Conservation (phyloP, 2,797 vertebrate species). For the Coluber constrictor region DNA sequence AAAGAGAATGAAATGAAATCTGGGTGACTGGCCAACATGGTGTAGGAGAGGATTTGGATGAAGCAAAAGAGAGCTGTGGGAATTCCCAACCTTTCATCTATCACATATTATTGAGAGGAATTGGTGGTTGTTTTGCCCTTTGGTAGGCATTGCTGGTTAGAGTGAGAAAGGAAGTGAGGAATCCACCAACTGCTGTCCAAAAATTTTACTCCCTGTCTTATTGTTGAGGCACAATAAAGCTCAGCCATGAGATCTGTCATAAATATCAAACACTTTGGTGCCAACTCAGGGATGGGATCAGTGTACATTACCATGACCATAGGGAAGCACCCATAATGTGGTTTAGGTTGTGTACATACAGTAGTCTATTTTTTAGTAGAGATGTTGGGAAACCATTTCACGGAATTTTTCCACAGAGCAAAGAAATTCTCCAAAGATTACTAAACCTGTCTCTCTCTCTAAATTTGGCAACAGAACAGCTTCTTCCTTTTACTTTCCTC, state of each 20-base stretch:
- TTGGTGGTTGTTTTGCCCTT: neutral
- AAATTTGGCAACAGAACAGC: neutral
- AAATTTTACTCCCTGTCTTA: neutral
- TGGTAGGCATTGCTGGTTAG: neutral
- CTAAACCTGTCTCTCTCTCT: neutral
- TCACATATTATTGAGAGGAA: neutral
- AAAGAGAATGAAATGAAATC: neutral
- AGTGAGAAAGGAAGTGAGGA: neutral
- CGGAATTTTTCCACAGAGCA: neutral
- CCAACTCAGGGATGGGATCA: neutral
- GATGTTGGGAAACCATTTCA: neutral
- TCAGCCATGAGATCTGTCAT: neutral
- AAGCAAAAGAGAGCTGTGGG: neutral
- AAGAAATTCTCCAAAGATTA: neutral
- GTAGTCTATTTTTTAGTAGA: neutral
- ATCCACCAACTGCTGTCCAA: neutral
- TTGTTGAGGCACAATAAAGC: neutral
- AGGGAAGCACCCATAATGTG: neutral
- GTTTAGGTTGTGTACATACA: neutral
- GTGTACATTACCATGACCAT: neutral
- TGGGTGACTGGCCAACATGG: neutral
- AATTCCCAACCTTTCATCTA: neutral
- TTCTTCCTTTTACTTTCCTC: neutral
- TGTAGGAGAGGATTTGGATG: neutral
- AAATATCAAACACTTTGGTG: neutral